A percentile compares a stretch with the other conserved stretches of the same genome.
Conservation (phyloP, 2,888 invertebrate genomes). For the Epistrophella euchroma region DNA sequence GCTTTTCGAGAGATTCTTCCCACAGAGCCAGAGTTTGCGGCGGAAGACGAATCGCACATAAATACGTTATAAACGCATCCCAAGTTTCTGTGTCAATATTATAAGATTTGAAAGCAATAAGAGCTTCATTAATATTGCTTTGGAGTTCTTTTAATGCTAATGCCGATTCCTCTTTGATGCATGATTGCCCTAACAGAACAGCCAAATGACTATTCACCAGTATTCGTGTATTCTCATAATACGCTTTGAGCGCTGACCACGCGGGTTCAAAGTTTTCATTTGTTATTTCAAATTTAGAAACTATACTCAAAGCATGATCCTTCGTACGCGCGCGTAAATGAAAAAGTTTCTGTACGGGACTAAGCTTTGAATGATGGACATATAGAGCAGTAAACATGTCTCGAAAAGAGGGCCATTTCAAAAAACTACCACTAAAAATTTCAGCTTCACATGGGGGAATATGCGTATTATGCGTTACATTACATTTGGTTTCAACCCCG, state of each 20-base stretch:
- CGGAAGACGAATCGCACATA: not conserved
- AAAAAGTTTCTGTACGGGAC: slow-evolving; percentile 14
- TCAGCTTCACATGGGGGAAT: not conserved
- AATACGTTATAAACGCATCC: not conserved
- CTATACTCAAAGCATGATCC: slow-evolving; percentile 1
- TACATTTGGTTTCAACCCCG: no score
- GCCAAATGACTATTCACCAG: slow-evolving; percentile 2
- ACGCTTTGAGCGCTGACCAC: not conserved
- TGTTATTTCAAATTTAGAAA: not conserved
- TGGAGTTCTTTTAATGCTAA: slow-evolving; percentile 7
- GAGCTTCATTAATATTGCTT: slow-evolving; percentile 6
- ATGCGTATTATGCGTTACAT: slow-evolving; percentile 2
- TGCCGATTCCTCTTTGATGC: not conserved
- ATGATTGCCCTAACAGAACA: not conserved
- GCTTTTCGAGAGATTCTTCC: slow-evolving; percentile 3
- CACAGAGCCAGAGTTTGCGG: not conserved
- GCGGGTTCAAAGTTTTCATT: not conserved
- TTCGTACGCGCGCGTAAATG: not conserved
- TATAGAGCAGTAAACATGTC: slow-evolving; percentile 3
- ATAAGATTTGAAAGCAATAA: not conserved
- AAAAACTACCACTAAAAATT: not conserved
- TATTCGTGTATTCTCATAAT: slow-evolving; percentile 15
- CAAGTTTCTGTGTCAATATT: not conserved
- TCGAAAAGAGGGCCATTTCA: not conserved
- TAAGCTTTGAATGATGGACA: not conserved